Conservation (phyloP, 2,113 vertebrate species). For the Hymenochirus boettgeri region DNA sequence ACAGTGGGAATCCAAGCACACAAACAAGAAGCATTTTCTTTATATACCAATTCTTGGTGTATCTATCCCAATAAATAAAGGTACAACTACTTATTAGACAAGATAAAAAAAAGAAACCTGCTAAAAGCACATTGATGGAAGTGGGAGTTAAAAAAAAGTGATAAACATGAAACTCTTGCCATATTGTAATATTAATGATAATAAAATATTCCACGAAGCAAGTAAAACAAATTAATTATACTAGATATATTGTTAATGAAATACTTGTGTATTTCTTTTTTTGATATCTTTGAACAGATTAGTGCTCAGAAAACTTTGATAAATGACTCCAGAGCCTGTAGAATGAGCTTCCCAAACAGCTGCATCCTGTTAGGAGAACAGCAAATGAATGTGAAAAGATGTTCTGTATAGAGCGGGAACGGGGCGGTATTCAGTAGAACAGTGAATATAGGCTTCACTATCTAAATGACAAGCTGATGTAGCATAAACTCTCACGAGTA, state of each 20-base stretch:
- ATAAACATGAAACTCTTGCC: no score
- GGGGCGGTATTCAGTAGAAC: background rate
- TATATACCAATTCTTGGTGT: no score
- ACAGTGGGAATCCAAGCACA: no score
- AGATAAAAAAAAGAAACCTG: no score
- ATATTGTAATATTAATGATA: no score
- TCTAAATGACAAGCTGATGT: background rate
- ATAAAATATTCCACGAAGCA: no score
- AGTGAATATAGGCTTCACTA: background rate
- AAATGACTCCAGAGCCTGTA: conserved; percentile 22
- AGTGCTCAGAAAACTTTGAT: conserved; percentile 21
- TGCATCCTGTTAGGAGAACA: conserved; percentile 34
- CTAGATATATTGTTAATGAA: background rate
- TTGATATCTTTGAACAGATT: conserved; percentile 16
- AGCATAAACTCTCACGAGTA: background rate
- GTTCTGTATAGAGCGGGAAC: conserved; percentile 19
- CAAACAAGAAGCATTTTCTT: no score
- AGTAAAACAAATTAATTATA: no score
- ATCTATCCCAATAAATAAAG: no score
- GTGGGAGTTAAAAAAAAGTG: no score
- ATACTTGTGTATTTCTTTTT: background rate
- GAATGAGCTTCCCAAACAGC: conserved; percentile 35
- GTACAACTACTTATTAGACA: no score
- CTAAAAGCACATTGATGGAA: no score
- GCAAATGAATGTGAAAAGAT: conserved; percentile 24